Evolutionary conservation across 2,888 invertebrate species (phyloP).

Genomic region (Conops quadrifasciatus): DNA sequence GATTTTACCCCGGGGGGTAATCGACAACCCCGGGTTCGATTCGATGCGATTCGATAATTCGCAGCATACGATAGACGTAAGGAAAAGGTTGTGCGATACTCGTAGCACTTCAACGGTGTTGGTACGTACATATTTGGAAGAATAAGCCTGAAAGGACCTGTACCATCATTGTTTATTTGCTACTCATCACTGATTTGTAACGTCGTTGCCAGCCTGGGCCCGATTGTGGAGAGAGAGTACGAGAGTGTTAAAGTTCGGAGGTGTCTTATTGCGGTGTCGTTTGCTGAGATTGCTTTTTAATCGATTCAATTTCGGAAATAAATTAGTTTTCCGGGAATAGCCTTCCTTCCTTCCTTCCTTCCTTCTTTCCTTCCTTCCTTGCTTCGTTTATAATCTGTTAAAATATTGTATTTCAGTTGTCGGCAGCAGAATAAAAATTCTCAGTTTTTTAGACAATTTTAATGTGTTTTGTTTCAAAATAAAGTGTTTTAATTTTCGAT

Average conservation of each 20-base stretch:
- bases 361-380: neutral
- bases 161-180: constrained; percentile 24
- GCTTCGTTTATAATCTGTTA: too few relatives aligned
- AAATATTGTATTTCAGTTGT: constrained; percentile 23
- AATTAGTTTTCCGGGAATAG: constrained; percentile 55
- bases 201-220: constrained; percentile 10
- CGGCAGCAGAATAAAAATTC: constrained; percentile 46
- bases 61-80: constrained; percentile 46
- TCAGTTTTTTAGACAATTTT: constrained; percentile 11
- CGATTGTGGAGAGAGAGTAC: constrained; percentile 8
- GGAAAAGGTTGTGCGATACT: constrained; percentile 8
- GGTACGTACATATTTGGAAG: constrained; percentile 45
- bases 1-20: constrained; percentile 65
- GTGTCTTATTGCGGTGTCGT: constrained; percentile 57
- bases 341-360: neutral
- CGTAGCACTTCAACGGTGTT: constrained; percentile 44
- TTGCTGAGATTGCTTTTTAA: constrained; percentile 64
- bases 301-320: constrained; percentile 65
- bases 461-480: too few relatives aligned
- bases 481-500: too few relatives aligned
- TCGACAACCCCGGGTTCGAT: constrained; percentile 63
- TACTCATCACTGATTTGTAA: constrained; percentile 28
- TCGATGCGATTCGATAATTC: constrained; percentile 46
- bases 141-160: constrained; percentile 10
- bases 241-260: constrained; percentile 29